Percentiles rank a stretch among this genome's conserved stretches.
phyloP scores from a whole-genome alignment of 2,888 invertebrate species.

The Hemistola chrysoprasaria region DNA sequence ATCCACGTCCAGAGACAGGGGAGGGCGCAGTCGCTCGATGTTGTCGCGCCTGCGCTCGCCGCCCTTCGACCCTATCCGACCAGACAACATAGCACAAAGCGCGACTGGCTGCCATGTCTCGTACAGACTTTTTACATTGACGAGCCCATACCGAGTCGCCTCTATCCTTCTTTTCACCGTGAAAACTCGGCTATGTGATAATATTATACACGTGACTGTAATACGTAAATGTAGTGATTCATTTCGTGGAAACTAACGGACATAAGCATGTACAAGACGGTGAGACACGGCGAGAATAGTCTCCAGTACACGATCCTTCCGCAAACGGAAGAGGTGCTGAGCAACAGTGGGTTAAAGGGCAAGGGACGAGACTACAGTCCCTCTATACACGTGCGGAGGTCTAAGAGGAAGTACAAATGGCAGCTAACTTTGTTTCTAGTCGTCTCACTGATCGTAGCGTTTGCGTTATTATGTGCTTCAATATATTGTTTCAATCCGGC shows the following conservation, averaged over 20 bases:
- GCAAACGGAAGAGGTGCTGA: slow-evolving; percentile 85
- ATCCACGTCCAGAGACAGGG: slow-evolving; percentile 45
- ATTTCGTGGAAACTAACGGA: slow-evolving; percentile 54
- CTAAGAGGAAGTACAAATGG: slow-evolving; percentile 58
- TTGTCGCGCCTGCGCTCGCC: slow-evolving; percentile 68
- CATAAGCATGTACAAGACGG: slow-evolving; percentile 87
- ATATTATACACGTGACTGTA: slow-evolving; percentile 44
- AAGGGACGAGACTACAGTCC: slow-evolving; percentile 78
- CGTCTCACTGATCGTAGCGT: slow-evolving; percentile 57
- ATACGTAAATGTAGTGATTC: slow-evolving; percentile 66
- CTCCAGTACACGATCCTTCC: slow-evolving; percentile 89
- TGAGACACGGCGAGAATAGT: slow-evolving; percentile 88
- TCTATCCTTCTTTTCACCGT: slow-evolving; percentile 4
- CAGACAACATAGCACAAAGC: slow-evolving; percentile 69
- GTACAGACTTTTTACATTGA: slow-evolving; percentile 53
- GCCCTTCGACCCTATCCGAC: slow-evolving; percentile 30
- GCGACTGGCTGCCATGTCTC: slow-evolving; percentile 57
- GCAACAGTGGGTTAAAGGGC: slow-evolving; percentile 81
- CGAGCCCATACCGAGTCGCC: slow-evolving; percentile 39
- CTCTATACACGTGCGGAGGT: slow-evolving; percentile 66
- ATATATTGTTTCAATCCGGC: slow-evolving; percentile 53
- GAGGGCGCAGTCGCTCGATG: slow-evolving; percentile 75
- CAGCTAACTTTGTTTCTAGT: slow-evolving; percentile 64
- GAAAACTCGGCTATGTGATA: slow-evolving; percentile 66
- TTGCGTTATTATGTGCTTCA: slow-evolving; percentile 32